Percentiles rank a stretch among this genome's conserved stretches.
These are phyloP conservation scores for Macrophya alboannulata DNA, from an alignment of 2,888 invertebrate species.

Conservation along the genomic window DNA sequence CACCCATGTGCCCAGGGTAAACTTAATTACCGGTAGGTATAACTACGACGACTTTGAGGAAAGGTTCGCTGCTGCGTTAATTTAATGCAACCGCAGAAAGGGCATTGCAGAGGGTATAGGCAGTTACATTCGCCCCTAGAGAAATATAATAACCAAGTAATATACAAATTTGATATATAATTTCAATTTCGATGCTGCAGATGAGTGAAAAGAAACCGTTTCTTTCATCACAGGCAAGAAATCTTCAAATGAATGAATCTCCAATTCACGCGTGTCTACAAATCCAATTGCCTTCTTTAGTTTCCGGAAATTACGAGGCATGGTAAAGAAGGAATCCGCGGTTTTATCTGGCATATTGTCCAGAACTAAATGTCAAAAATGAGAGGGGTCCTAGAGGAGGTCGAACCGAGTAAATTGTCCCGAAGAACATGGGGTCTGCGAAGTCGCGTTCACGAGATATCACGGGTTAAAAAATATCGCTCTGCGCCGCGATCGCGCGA, in stretches of 20 bases:
- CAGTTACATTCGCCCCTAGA: neutral
- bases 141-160: neutral
- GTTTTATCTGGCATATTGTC: slow-evolving; percentile 41
- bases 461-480: too few relatives aligned
- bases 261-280: neutral
- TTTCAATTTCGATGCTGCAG: neutral
- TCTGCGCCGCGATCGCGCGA: too few relatives aligned
- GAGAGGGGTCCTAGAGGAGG: too few relatives aligned
- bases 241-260: neutral
- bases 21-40: slow-evolving; percentile 49
- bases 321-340: neutral
- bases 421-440: too few relatives aligned
- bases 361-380: too few relatives aligned
- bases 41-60: slow-evolving; percentile 49
- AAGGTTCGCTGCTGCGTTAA: slow-evolving; percentile 39
- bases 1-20: slow-evolving; percentile 37
- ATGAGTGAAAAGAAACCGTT: neutral
- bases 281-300: neutral
- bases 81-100: slow-evolving; percentile 47
- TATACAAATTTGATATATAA: too few relatives aligned
- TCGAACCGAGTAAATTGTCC: too few relatives aligned
- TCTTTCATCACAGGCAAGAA: neutral
- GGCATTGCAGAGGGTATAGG: neutral
- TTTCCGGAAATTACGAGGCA: neutral
- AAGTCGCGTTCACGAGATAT: too few relatives aligned